Evolutionary conservation across 2,113 vertebrate genomes (phyloP).

Genomic region (Nannospalax galili): DNA sequence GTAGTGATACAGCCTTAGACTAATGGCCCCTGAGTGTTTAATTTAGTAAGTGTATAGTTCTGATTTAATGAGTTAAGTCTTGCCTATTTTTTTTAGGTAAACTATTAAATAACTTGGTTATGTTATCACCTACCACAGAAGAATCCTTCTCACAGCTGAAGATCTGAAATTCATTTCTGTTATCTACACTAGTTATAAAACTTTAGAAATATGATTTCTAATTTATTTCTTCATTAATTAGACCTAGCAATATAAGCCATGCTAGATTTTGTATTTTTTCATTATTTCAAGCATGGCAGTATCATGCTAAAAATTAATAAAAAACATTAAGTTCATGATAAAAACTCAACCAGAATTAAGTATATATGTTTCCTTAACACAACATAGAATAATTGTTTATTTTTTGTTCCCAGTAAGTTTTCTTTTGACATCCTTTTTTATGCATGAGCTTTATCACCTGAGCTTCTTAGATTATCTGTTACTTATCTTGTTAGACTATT

Average conservation of each 20-base stretch:
- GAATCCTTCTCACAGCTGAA: not conserved
- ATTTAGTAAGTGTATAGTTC: not conserved
- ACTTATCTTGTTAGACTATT: constrained; percentile 24
- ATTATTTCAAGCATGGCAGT: constrained; percentile 34
- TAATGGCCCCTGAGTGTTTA: not conserved
- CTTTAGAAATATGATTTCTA: not conserved
- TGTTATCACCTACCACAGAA: constrained; percentile 10
- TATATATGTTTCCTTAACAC: not conserved
- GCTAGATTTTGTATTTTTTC: not conserved
- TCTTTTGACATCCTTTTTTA: constrained; percentile 5
- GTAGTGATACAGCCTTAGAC: not conserved
- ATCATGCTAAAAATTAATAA: not conserved
- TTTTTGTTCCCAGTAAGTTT: constrained; percentile 22
- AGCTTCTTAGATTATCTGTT: not conserved
- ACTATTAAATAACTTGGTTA: not conserved
- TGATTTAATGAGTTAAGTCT: constrained; percentile 20
- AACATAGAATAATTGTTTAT: not conserved
- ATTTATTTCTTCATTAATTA: constrained; percentile 33
- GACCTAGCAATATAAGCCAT: not conserved
- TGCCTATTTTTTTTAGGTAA: constrained; percentile 33
- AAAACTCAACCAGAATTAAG: constrained; percentile 16
- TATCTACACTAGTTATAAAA: constrained; percentile 17
- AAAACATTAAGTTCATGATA: constrained; percentile 4
- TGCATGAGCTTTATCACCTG: constrained; percentile 8
- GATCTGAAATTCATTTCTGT: constrained; percentile 48